These are phyloP conservation scores for Drosophila setifemur DNA, from an alignment of 1,140 invertebrate species.

Conservation along the genomic window DNA sequence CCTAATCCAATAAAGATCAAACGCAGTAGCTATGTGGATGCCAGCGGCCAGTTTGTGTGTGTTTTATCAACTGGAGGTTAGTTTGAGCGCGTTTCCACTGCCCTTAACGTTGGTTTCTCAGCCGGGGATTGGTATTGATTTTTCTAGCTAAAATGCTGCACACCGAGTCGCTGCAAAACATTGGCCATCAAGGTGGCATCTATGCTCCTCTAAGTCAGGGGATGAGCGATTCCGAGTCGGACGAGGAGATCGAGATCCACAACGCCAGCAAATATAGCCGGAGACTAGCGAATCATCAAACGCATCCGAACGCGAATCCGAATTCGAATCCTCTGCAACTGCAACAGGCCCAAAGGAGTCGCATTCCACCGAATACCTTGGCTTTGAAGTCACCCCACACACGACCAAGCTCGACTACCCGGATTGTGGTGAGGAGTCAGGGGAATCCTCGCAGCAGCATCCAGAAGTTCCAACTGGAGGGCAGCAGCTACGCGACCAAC, in stretches of 20 bases:
- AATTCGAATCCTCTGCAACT: constrained; percentile 24
- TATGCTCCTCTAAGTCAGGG: constrained; percentile 89
- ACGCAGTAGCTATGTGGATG: constrained; percentile 68
- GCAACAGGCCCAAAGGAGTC: constrained; percentile 69
- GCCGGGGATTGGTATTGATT: not conserved
- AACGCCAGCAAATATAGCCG: constrained; percentile 75
- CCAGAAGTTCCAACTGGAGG: constrained; percentile 47
- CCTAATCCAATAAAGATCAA: constrained; percentile 45
- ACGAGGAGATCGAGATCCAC: constrained; percentile 87
- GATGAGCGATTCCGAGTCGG: constrained; percentile 89
- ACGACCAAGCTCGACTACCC: constrained; percentile 31
- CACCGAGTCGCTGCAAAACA: constrained; percentile 63
- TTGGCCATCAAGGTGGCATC: constrained; percentile 83
- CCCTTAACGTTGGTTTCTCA: constrained; percentile 67
- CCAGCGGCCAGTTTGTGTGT: constrained; percentile 47
- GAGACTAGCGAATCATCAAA: constrained; percentile 21
- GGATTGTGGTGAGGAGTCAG: constrained; percentile 29
- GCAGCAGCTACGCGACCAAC: constrained; percentile 66
- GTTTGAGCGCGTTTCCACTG: not conserved
- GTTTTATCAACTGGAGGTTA: constrained; percentile 50
- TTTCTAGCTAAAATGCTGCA: constrained; percentile 79
- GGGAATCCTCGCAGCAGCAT: not conserved
- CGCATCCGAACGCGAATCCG: constrained; percentile 18
- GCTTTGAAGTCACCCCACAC: constrained; percentile 60
- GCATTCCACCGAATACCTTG: constrained; percentile 63